Conservation (phyloP, 2,888 invertebrate species). For the Embidobia sp. region DNA sequence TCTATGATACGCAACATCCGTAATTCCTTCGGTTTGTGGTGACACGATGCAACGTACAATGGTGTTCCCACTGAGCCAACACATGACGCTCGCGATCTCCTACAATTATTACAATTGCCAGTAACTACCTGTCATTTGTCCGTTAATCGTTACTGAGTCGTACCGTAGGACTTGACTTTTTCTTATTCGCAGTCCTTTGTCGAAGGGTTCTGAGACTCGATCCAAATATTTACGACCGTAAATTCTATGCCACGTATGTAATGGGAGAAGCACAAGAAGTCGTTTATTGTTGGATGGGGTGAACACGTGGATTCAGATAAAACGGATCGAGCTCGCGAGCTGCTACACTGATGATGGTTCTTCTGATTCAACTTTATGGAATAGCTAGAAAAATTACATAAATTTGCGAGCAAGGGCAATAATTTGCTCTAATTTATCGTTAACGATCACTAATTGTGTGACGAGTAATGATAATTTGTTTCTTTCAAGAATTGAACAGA, state of each 20-base stretch:
- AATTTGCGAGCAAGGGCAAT: neutral
- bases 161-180: constrained; percentile 61
- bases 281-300: constrained; percentile 48
- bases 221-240: constrained; percentile 70
- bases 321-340: constrained; percentile 3
- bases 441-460: neutral
- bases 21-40: constrained; percentile 60
- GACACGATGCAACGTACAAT: constrained; percentile 44
- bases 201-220: constrained; percentile 66
- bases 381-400: constrained; percentile 15
- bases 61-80: constrained; percentile 70
- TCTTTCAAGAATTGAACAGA: too few relatives aligned
- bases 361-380: constrained; percentile 7
- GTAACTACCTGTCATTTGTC: constrained; percentile 79
- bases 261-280: constrained; percentile 24
- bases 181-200: constrained; percentile 63
- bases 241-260: constrained; percentile 50
- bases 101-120: constrained; percentile 80
- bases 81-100: constrained; percentile 73
- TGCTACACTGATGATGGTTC: constrained; percentile 2
- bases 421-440: neutral
- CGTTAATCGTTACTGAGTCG: constrained; percentile 77
- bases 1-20: constrained; percentile 64
- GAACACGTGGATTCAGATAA: constrained; percentile 21
- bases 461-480: too few relatives aligned